Evolutionary conservation across 92 coral and sea anemone genomes (phyloP).

Genomic region (Siderastrea siderea): DNA sequence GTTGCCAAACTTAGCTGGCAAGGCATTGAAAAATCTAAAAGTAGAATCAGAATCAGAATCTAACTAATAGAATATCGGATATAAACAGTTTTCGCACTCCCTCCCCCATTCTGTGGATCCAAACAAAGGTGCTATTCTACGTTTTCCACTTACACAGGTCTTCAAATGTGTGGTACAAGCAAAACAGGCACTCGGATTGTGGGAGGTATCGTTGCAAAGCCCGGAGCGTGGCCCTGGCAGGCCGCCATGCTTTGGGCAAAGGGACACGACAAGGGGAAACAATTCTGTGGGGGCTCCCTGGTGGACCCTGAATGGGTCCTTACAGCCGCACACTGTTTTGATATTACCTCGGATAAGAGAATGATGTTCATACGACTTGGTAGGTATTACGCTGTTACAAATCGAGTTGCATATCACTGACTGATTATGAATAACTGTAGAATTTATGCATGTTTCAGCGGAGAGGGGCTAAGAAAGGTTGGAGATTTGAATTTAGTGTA

Average conservation of each 20-base stretch:
- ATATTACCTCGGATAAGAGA: constrained; percentile 75
- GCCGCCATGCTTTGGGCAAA: constrained; percentile 82
- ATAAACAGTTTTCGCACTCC: too few species aligned
- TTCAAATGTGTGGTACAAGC: constrained; percentile 79
- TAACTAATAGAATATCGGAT: too few species aligned
- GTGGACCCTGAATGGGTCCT: constrained; percentile 82
- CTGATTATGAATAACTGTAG: too few species aligned
- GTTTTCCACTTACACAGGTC: constrained; percentile 30
- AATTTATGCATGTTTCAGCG: too few species aligned
- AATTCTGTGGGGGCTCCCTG: constrained; percentile 86
- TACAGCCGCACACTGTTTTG: constrained; percentile 90
- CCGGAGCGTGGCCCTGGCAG: constrained; percentile 93
- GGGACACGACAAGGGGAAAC: constrained; percentile 80
- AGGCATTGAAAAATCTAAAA: too few species aligned
- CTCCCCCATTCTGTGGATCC: too few species aligned
- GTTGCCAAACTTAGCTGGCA: too few species aligned
- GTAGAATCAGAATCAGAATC: too few species aligned
- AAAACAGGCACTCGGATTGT: constrained; percentile 84
- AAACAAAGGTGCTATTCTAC: too few species aligned
- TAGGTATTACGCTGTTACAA: neutral
- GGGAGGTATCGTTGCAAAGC: constrained; percentile 86
- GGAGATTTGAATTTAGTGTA: too few species aligned
- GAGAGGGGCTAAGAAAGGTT: too few species aligned
- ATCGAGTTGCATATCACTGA: neutral
- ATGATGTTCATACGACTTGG: constrained; percentile 76